Percentiles rank a stretch among this genome's conserved stretches.
Conservation (phyloP, 2,113 vertebrate species). For the Macquaria australasica region DNA sequence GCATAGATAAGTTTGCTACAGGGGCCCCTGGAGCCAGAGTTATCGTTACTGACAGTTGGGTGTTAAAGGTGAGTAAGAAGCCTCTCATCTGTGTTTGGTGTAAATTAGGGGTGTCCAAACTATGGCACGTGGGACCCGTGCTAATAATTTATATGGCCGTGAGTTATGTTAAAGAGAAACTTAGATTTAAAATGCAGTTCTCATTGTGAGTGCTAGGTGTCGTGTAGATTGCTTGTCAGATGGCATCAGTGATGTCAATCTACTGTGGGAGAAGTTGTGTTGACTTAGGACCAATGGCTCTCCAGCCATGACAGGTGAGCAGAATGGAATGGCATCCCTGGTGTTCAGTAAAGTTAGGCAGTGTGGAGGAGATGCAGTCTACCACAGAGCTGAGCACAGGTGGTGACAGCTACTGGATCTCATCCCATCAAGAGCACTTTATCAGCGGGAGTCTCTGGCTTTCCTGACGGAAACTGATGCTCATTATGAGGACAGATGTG, state of each 20-base stretch:
- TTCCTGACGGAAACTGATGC: background rate
- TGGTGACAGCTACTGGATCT: background rate
- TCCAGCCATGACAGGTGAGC: background rate
- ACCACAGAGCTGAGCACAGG: background rate
- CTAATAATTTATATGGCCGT: background rate
- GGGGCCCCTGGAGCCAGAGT: slow-evolving; percentile 90
- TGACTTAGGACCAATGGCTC: background rate
- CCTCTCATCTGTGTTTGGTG: background rate
- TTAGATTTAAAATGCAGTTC: background rate
- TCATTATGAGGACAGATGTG: too few relatives aligned
- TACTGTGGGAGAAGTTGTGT: background rate
- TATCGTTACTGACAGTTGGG: slow-evolving; percentile 94
- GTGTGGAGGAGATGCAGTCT: background rate
- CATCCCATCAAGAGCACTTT: background rate
- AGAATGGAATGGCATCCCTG: background rate
- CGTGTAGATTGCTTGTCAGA: background rate
- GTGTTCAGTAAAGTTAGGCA: background rate
- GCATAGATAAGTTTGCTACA: slow-evolving; percentile 94
- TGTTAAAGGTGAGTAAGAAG: slow-evolving; percentile 77
- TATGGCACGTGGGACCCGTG: background rate
- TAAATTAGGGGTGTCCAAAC: background rate
- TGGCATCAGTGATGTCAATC: background rate
- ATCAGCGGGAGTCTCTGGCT: background rate
- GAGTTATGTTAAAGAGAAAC: background rate
- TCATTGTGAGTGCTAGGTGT: background rate